Conservation (phyloP, 2,113 vertebrate species). For the Thermophis baileyi region DNA sequence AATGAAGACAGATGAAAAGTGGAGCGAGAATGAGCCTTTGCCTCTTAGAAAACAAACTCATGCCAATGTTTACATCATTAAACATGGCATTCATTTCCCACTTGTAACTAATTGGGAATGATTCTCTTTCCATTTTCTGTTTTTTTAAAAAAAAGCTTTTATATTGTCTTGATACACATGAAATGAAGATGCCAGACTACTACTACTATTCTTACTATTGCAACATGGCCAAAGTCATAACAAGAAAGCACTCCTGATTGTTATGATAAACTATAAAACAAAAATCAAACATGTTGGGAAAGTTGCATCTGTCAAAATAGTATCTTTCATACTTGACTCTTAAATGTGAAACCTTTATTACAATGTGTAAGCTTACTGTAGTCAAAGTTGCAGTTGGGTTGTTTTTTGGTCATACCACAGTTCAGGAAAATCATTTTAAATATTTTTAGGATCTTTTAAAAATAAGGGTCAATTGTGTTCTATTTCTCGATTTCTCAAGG, state of each 20-base stretch:
- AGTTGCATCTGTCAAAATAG: background rate
- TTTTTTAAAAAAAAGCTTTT: background rate
- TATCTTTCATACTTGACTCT: background rate
- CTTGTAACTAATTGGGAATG: conserved; percentile 50
- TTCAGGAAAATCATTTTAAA: background rate
- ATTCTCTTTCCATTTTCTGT: conserved; percentile 48
- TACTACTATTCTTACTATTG: conserved; percentile 41
- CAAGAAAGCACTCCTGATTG: background rate
- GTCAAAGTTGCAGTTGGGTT: background rate
- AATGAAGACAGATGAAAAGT: conserved; percentile 63
- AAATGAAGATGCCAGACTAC: conserved; percentile 40
- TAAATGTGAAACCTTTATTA: background rate
- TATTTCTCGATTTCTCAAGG: background rate
- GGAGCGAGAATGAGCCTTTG: background rate
- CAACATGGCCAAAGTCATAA: conserved; percentile 13
- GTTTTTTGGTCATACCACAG: background rate
- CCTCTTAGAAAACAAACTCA: conserved; percentile 50
- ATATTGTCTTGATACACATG: conserved; percentile 44
- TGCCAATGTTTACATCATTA: conserved; percentile 52
- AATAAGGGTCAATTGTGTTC: background rate
- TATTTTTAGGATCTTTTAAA: background rate
- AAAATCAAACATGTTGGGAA: background rate
- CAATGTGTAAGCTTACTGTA: background rate
- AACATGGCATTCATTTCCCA: conserved; percentile 63
- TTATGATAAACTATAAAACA: background rate